Percentiles rank a stretch among this genome's conserved stretches.
Evolutionary conservation across 2,113 vertebrate species (phyloP).

Genomic region (Origma solitaria): DNA sequence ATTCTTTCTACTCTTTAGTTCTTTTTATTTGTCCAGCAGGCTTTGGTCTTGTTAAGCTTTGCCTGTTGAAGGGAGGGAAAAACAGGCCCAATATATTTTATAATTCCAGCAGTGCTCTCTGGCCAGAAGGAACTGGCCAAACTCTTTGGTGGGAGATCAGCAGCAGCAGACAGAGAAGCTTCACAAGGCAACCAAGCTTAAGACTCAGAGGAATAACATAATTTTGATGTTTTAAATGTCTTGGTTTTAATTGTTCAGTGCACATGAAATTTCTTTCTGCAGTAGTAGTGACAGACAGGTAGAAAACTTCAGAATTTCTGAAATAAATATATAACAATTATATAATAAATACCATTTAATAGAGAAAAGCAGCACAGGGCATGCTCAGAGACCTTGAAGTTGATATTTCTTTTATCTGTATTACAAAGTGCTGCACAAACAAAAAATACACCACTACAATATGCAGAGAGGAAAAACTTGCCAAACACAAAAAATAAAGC

Average conservation of each 20-base stretch:
- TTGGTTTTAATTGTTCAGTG: neutral
- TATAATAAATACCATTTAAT: too few relatives aligned
- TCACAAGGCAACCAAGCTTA: neutral
- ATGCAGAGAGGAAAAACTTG: neutral
- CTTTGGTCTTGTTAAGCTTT: constrained; percentile 41
- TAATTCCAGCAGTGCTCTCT: constrained; percentile 23
- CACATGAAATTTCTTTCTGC: neutral
- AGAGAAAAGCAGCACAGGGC: neutral
- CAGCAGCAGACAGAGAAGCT: neutral
- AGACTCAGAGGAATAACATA: neutral
- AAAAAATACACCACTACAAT: neutral
- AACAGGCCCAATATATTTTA: neutral
- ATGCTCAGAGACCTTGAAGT: neutral
- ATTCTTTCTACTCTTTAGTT: constrained; percentile 40
- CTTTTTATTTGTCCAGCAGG: constrained; percentile 58
- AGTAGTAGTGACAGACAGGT: too few relatives aligned
- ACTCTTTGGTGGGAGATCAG: neutral
- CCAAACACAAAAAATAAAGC: neutral
- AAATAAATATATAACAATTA: too few relatives aligned
- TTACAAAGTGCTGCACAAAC: neutral
- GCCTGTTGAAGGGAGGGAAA: neutral
- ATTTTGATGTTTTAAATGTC: neutral
- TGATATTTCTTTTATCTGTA: neutral
- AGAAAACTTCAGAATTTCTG: neutral
- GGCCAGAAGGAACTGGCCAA: neutral